These are phyloP conservation scores for Bufo gargarizans DNA, from an alignment of 2,113 vertebrate genomes.

Conservation along the genomic window DNA sequence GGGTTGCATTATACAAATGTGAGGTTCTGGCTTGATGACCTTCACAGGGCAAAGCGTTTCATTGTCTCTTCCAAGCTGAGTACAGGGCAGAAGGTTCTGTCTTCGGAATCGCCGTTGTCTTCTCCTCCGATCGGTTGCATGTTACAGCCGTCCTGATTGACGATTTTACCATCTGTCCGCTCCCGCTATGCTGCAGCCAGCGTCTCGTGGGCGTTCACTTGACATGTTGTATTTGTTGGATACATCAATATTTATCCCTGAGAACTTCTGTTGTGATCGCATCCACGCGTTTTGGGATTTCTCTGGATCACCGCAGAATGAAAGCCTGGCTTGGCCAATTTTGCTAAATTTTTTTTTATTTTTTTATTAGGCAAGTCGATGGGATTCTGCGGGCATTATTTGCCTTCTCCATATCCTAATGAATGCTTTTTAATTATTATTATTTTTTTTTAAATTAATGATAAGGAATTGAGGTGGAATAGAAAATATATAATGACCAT, in stretches of 20 bases:
- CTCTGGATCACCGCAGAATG: background rate
- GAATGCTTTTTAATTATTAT: no score
- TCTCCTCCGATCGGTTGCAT: background rate
- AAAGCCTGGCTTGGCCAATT: background rate
- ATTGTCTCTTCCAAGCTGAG: no score
- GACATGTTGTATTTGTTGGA: conserved; percentile 53
- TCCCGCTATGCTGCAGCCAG: conserved; percentile 10
- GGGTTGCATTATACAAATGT: background rate
- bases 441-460: no score
- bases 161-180: conserved; percentile 43
- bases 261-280: conserved; percentile 28
- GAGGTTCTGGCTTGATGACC: background rate
- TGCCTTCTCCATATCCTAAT: no score
- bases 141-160: background rate
- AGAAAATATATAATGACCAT: background rate
- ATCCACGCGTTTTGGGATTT: conserved; percentile 3
- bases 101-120: background rate
- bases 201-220: conserved; percentile 42
- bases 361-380: no score
- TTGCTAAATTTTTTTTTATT: no score
- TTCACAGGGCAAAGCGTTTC: background rate
- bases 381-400: no score
- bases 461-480: no score
- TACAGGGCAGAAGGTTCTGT: background rate
- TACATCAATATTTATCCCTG: conserved; percentile 54